phyloP scores from a whole-genome alignment of 2,113 vertebrate genomes.

The Trochalopteron elliotii region DNA sequence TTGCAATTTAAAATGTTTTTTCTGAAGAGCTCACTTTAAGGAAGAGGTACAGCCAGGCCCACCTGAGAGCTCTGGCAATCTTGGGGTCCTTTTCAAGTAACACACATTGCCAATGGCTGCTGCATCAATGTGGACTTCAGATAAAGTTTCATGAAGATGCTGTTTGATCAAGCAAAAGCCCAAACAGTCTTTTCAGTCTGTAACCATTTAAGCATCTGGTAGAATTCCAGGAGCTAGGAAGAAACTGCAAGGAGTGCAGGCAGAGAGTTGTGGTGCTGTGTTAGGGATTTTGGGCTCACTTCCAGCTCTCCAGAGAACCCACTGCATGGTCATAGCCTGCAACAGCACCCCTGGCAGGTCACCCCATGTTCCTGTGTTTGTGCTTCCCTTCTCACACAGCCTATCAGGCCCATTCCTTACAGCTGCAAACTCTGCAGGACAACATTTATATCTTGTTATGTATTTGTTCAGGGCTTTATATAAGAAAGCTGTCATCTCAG shows the following conservation, averaged over 20 bases:
- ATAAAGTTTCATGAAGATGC: not conserved
- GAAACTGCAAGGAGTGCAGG: not conserved
- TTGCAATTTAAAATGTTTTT: not conserved
- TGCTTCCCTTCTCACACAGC: not conserved
- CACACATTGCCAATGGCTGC: not conserved
- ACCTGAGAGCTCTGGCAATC: not conserved
- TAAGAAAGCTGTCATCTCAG: not conserved
- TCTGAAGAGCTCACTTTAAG: not conserved
- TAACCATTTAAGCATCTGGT: not conserved
- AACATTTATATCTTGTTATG: not conserved
- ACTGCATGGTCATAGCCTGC: fast-evolving
- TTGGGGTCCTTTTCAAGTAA: not conserved
- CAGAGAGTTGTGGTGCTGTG: not conserved
- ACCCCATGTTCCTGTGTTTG: fast-evolving
- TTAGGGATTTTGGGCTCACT: not conserved
- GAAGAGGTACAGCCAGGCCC: not conserved
- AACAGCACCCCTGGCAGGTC: not conserved
- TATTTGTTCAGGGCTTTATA: not conserved
- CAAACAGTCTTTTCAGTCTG: not conserved
- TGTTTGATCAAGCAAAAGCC: not conserved
- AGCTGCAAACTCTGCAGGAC: not conserved
- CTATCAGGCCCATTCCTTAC: fast-evolving
- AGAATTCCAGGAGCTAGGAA: not conserved
- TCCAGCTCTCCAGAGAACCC: not conserved
- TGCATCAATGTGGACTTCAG: not conserved